Evolutionary conservation across 2,888 invertebrate genomes (phyloP).

Genomic region (Cistogaster globosa): DNA sequence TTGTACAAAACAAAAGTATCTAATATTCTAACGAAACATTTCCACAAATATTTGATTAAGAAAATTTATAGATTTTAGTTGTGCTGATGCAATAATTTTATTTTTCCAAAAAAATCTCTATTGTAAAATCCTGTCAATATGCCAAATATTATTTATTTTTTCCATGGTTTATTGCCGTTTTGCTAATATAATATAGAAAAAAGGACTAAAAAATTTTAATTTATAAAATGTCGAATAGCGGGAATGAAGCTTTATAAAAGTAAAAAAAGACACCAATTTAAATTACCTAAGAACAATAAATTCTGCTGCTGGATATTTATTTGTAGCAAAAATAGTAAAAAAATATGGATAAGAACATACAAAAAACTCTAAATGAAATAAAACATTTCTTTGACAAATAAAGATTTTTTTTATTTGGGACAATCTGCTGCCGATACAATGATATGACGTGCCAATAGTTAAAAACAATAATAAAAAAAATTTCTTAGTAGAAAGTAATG

Average conservation of each 20-base stretch:
- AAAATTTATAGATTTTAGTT: background rate
- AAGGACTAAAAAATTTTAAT: constrained; percentile 33
- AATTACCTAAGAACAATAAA: constrained; percentile 56
- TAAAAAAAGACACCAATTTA: constrained; percentile 20
- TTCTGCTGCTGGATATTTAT: constrained; percentile 50
- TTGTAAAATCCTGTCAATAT: constrained; percentile 57
- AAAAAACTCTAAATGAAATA: background rate
- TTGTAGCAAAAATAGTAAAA: background rate
- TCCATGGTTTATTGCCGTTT: constrained; percentile 34
- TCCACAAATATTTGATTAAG: constrained; percentile 26
- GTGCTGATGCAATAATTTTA: background rate
- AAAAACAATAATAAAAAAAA: background rate
- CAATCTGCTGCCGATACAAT: background rate
- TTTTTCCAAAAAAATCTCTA: constrained; percentile 9
- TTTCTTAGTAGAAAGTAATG: background rate
- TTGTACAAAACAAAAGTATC: background rate
- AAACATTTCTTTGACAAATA: background rate
- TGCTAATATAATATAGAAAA: background rate
- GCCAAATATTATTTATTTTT: constrained; percentile 36
- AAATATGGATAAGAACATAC: background rate
- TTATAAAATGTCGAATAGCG: constrained; percentile 23
- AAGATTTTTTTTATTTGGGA: too few relatives aligned
- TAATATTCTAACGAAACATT: constrained; percentile 6
- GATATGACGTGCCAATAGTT: background rate
- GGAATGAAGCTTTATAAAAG: background rate